Base-by-base conservation (phyloP, 2,888 invertebrate genomes). In the Tetanocera ferruginea region DNA sequence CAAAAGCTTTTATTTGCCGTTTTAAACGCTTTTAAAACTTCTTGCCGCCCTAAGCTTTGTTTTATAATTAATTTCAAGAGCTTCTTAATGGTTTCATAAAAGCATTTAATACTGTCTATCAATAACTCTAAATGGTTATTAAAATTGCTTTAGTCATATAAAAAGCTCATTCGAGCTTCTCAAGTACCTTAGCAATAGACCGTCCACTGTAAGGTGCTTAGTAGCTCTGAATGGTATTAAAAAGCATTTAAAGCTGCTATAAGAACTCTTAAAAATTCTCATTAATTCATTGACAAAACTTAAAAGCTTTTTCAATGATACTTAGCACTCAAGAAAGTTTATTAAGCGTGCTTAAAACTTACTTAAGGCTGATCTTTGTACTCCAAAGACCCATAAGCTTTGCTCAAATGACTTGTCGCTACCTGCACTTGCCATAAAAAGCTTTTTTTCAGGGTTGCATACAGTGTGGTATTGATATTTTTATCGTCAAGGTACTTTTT, bases 401-500 rank as follows among this genome's bases (percentile, higher is more conserved):
- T 11, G 2, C 43, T 43, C 43, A 43, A 43, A 43, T 11, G 43
- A 0, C 14, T 43, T 43, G 43, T 1, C 43, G 11, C 14, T 1
- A 43, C 43, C 6, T 43, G 11, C 14, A 6, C 43, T 14, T 43
- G 43, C 6, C 11, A 43, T 43, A 11, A 43, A 43, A 60, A 60
- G 28, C 17, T 37, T 37, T 62, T 43, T 9, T 71, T 28, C 31
- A 72, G 79, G 78, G 78, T 80, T 81, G 81, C 81, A 80, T 80
- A 81, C 78, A 78, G 77, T 81, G 80, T 81, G 80, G 78, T 79
- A 80, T 66, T 71, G 64, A 31, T 55, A 55, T 43, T 64, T 49
- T 71, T 76, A 76, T 73, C 23, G n/a, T 79, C 75, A 75, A 52
- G 34, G 55, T 79, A 55, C 62, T 52, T 75, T 73, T 43, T 62